Conservation (phyloP, 2,113 vertebrate genomes). For the Lasiurus cinereus region DNA sequence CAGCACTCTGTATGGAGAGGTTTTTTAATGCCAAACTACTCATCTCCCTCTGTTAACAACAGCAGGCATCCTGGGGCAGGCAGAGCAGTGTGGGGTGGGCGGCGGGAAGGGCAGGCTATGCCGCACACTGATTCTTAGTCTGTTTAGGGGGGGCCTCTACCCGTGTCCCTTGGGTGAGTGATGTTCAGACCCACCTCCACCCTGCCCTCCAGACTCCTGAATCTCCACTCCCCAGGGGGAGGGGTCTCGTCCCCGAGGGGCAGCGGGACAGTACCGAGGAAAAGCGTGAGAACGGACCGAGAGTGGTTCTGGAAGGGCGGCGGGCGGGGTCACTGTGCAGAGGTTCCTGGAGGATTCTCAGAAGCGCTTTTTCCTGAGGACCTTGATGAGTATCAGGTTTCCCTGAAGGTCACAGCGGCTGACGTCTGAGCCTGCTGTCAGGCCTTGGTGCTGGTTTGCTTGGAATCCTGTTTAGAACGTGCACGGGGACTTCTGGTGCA, state of each 20-base stretch:
- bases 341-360: background rate
- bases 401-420: background rate
- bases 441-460: background rate
- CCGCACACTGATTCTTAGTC: background rate
- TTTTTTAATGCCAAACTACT: background rate
- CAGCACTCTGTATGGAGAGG: background rate
- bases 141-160: background rate
- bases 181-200: fast-evolving
- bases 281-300: background rate
- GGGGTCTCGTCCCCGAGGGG: background rate
- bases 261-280: background rate
- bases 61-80: background rate
- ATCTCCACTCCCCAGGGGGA: background rate
- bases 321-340: fast-evolving
- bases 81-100: background rate
- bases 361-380: background rate
- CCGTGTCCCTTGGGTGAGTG: background rate
- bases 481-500: background rate
- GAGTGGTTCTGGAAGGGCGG: background rate
- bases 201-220: background rate
- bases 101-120: background rate
- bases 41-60: background rate
- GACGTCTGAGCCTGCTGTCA: background rate
- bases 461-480: background rate
- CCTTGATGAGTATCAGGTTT: background rate